Conservation (phyloP, 2,888 invertebrate genomes). For the Dastarcus helophoroides region DNA sequence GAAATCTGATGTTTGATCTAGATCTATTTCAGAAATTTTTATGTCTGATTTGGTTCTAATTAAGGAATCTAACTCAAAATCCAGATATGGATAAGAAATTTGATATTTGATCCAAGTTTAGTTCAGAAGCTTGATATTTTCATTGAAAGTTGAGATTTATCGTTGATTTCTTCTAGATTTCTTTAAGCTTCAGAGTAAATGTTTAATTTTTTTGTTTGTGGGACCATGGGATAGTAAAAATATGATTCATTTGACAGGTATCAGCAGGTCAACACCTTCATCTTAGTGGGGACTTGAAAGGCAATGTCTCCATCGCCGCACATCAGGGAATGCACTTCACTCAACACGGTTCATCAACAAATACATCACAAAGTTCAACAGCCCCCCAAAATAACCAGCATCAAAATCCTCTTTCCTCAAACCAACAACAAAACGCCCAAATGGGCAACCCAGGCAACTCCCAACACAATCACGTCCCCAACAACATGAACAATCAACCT, state of each 20-base stretch:
- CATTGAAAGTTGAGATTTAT: no score
- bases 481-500: conserved; percentile 6
- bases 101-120: no score
- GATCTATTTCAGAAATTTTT: no score
- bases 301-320: conserved; percentile 69
- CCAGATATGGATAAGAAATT: no score
- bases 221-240: no score
- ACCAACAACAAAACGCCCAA: conserved; percentile 18
- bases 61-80: no score
- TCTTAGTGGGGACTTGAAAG: conserved; percentile 58
- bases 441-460: conserved; percentile 12
- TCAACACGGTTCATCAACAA: no score
- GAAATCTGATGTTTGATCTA: no score
- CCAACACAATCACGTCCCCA: conserved; percentile 9
- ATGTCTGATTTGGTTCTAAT: no score
- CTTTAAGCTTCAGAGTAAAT: background rate
- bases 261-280: conserved; percentile 80
- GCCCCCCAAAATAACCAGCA: conserved; percentile 14
- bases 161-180: no score
- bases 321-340: conserved; percentile 73
- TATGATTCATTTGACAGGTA: conserved; percentile 55
- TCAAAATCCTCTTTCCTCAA: conserved; percentile 11
- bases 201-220: no score
- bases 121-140: no score
- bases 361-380: conserved; percentile 36